phyloP scores from a whole-genome alignment of 2,888 invertebrate genomes.

The Plagiodera versicolora region DNA sequence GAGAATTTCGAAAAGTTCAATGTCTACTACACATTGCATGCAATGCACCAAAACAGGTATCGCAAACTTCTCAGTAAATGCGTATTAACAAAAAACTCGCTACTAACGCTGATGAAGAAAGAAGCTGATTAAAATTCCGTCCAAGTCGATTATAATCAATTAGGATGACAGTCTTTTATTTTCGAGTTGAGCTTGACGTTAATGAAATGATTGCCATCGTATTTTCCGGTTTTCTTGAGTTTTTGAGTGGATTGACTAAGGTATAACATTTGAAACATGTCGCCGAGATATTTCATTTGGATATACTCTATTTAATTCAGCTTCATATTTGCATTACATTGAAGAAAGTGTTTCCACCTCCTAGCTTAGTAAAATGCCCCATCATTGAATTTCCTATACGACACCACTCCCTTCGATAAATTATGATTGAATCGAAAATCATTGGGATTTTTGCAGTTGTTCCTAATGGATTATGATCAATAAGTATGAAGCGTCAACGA shows the following conservation, averaged over 20 bases:
- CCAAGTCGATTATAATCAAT: background rate
- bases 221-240: background rate
- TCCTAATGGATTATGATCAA: too few species aligned
- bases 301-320: too few species aligned
- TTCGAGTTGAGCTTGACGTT: background rate
- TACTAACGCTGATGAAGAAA: background rate
- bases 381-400: too few species aligned
- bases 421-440: too few species aligned
- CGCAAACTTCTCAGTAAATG: background rate
- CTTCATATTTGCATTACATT: too few species aligned
- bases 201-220: background rate
- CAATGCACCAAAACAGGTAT: background rate
- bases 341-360: too few species aligned
- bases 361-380: too few species aligned
- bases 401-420: too few species aligned
- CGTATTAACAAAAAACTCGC: background rate
- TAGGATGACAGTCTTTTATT: background rate
- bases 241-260: background rate
- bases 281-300: too few species aligned
- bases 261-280: too few species aligned
- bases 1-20: background rate
- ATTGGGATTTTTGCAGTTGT: too few species aligned
- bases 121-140: background rate
- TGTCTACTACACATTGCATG: background rate
- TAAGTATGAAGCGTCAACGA: too few species aligned